phyloP scores from a whole-genome alignment of 2,113 vertebrate species.

The Istiophorus platypterus region DNA sequence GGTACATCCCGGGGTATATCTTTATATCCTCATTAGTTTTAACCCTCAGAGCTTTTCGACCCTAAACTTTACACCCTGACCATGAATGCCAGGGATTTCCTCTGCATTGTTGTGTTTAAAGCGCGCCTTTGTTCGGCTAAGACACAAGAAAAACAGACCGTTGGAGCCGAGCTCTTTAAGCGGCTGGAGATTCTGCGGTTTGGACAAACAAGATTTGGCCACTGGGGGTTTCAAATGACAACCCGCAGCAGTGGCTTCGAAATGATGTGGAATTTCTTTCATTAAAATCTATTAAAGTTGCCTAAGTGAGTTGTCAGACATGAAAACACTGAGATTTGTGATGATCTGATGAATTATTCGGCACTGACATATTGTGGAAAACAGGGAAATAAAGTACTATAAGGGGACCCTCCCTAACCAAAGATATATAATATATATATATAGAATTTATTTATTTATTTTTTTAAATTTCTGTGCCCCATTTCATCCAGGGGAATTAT shows the following conservation, averaged over 20 bases:
- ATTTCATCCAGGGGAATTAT: neutral
- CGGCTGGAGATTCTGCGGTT: conserved; percentile 43
- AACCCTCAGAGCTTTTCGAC: conserved; percentile 56
- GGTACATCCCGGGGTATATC: conserved; percentile 39
- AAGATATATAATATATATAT: too few species aligned
- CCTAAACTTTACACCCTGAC: conserved; percentile 69
- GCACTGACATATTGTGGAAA: neutral
- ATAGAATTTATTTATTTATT: too few species aligned
- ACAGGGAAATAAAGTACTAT: neutral
- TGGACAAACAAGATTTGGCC: conserved; percentile 69
- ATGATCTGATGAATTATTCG: neutral
- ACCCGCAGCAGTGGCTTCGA: neutral
- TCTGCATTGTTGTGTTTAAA: conserved; percentile 59
- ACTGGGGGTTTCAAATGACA: conserved; percentile 64
- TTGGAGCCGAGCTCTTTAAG: conserved; percentile 45
- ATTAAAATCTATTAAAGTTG: neutral
- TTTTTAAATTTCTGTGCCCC: neutral
- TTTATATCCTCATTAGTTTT: conserved; percentile 64
- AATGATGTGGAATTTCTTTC: neutral
- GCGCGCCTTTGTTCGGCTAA: conserved; percentile 60
- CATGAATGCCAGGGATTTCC: conserved; percentile 66
- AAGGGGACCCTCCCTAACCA: too few species aligned
- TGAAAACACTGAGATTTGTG: neutral
- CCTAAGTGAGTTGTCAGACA: neutral
- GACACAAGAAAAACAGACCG: conserved; percentile 67